A percentile compares a stretch with the other conserved stretches of the same genome.
Conservation (phyloP, 2,113 vertebrate genomes). For the Nyctereutes procyonoides region DNA sequence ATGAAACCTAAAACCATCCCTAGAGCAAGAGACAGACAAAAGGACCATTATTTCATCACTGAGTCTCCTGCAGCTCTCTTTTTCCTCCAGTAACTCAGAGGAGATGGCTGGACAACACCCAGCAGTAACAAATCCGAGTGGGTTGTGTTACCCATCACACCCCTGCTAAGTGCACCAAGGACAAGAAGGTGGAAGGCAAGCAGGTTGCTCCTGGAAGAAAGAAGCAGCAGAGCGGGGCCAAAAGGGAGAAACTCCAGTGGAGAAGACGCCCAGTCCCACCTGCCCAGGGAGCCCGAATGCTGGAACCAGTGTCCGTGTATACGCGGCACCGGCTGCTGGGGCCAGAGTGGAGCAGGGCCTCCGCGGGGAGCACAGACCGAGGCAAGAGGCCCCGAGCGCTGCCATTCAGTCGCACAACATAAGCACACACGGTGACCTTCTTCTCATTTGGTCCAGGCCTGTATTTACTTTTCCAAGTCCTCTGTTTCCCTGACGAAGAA, state of each 20-base stretch:
- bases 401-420: not conserved
- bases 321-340: no score
- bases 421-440: not conserved
- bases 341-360: not conserved
- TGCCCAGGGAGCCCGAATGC: not conserved
- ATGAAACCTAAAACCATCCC: conserved; percentile 71
- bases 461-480: conserved; percentile 67
- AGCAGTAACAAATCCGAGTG: not conserved
- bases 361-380: not conserved
- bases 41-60: conserved; percentile 69
- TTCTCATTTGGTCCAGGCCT: not conserved
- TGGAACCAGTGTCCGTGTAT: not conserved
- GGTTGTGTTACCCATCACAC: conserved; percentile 35
- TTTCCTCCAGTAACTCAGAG: not conserved
- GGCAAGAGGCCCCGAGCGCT: not conserved
- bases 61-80: not conserved
- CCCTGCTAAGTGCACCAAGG: not conserved
- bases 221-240: not conserved
- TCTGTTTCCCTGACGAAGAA: conserved; percentile 59
- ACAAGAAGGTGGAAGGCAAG: not conserved
- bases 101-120: conserved; percentile 9
- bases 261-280: not conserved
- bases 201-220: not conserved
- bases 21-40: conserved; percentile 68
- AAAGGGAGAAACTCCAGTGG: not conserved